Percentiles rank a stretch among this genome's conserved stretches.
Conservation (phyloP, 2,113 vertebrate genomes). For the Leptodactylus fuscus region DNA sequence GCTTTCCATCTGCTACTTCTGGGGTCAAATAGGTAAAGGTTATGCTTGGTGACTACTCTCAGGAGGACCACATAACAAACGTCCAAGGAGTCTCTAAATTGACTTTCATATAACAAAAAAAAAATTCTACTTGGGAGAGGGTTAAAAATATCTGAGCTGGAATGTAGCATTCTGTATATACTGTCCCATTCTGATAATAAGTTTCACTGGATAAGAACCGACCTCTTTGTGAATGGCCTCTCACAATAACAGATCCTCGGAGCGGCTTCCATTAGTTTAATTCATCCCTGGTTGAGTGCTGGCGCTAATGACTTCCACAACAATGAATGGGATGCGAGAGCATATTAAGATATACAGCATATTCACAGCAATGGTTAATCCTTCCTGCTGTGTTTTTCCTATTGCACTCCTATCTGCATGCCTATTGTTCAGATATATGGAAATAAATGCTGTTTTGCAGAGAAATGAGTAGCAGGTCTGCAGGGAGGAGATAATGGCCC, state of each 20-base stretch:
- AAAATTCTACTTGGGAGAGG: background rate
- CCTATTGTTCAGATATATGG: constrained; percentile 68
- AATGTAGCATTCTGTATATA: background rate
- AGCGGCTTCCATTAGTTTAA: constrained; percentile 14
- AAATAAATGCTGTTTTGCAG: constrained; percentile 70
- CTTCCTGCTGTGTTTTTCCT: constrained; percentile 18
- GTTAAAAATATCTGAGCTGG: background rate
- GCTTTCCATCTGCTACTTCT: too few relatives aligned
- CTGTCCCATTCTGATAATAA: background rate
- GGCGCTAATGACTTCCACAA: constrained; percentile 27
- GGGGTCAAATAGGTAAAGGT: too few relatives aligned
- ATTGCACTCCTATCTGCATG: constrained; percentile 65
- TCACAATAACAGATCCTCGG: constrained; percentile 18
- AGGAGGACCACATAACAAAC: too few relatives aligned
- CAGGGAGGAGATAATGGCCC: constrained; percentile 72
- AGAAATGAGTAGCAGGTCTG: constrained; percentile 74
- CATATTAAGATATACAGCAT: constrained; percentile 37
- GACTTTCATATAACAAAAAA: too few relatives aligned
- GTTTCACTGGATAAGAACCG: background rate
- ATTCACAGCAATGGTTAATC: constrained; percentile 43
- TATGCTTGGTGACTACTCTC: too few relatives aligned
- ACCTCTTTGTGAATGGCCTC: background rate
- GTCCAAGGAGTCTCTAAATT: too few relatives aligned
- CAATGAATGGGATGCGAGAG: constrained; percentile 7
- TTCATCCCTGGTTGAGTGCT: constrained; percentile 19